Base-by-base conservation (phyloP, 2,113 vertebrate species). In the Micronisus gabar region DNA sequence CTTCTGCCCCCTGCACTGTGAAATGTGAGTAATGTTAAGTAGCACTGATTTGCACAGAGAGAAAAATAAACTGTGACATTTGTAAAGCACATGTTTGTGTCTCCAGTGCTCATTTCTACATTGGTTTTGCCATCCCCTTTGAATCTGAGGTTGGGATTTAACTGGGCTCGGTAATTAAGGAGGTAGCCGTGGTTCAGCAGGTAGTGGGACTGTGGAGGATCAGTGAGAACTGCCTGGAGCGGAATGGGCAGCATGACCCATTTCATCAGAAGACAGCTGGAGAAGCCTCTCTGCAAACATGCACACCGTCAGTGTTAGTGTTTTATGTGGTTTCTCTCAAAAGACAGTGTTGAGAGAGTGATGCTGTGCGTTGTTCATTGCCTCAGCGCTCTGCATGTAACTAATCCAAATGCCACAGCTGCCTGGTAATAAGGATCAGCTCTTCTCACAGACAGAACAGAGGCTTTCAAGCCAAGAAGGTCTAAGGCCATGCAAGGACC, bases 31-130 rank as follows among this genome's bases (percentile, higher is more conserved):
- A 80, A 82, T 53, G 62, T 75, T 58, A 73, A 93, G 29, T 75
- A 93, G 20, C 50, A 59, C 58, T 81, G 58, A 95, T 94, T 83
- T 83, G 50, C 93, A 95, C 87, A 62, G 41, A 95, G 53, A 67
- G 32, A 79, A 90, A 41, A 97, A 97, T 97, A 95, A 96, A 97
- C 63, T 34, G 17, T 82, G 83, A 91, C 53, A 95, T 95, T 95
- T 91, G 12, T 88, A 58, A 93, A 96, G 78, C 84, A 80, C 41
- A 9, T 43, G 19, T 38, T 45, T 25, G 2, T 85, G 81, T 41
- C 67, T 86, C 65, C 47, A 52, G 50, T 83, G 45, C 50, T 93
- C 15, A 7, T 67, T 92, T 92, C 74, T 87, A 21, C 34, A 6
- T 43, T 72, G 34, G 20, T 91, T 85, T 78, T 85, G 13, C 20